These are phyloP conservation scores for Cheilinus undulatus DNA, from an alignment of 2,113 vertebrate species.

Conservation along the genomic window DNA sequence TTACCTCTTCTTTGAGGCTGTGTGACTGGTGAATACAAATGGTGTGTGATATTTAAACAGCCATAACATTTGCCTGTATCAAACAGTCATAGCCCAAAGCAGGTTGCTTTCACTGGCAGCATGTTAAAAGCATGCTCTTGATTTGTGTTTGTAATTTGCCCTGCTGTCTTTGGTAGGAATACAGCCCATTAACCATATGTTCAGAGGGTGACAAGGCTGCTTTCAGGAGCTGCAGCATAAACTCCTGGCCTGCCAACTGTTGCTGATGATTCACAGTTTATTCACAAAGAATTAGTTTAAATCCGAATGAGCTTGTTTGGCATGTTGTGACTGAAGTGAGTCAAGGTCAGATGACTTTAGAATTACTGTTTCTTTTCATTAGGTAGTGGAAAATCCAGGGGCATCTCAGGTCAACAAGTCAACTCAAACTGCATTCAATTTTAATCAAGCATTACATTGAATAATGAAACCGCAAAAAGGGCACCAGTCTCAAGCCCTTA, in stretches of 20 bases:
- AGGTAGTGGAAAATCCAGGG: neutral
- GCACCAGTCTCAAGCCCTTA: too few species aligned
- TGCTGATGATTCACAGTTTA: constrained; percentile 42
- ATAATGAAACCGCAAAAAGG: too few species aligned
- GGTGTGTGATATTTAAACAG: constrained; percentile 83
- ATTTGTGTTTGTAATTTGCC: constrained; percentile 62
- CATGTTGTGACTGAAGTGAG: neutral
- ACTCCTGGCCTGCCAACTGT: constrained; percentile 36
- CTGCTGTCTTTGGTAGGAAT: constrained; percentile 47
- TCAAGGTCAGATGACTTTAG: constrained; percentile 2
- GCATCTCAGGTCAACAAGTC: neutral
- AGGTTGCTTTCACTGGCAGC: constrained; percentile 52
- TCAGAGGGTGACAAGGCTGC: constrained; percentile 47
- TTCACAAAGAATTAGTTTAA: constrained; percentile 36
- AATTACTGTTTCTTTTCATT: constrained; percentile 11
- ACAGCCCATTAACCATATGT: constrained; percentile 33
- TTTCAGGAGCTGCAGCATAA: constrained; percentile 20
- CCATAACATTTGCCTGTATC: constrained; percentile 80
- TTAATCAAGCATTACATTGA: too few species aligned
- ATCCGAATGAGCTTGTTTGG: neutral
- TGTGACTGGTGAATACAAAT: constrained; percentile 79
- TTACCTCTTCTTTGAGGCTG: constrained; percentile 31
- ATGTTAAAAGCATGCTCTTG: constrained; percentile 62
- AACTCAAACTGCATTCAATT: neutral
- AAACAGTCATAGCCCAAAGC: constrained; percentile 69